Evolutionary conservation across 2,797 vertebrate genomes (phyloP), one percentile per base, ranked within the genome.

Genomic region (Harpagifer antarcticus): DNA sequence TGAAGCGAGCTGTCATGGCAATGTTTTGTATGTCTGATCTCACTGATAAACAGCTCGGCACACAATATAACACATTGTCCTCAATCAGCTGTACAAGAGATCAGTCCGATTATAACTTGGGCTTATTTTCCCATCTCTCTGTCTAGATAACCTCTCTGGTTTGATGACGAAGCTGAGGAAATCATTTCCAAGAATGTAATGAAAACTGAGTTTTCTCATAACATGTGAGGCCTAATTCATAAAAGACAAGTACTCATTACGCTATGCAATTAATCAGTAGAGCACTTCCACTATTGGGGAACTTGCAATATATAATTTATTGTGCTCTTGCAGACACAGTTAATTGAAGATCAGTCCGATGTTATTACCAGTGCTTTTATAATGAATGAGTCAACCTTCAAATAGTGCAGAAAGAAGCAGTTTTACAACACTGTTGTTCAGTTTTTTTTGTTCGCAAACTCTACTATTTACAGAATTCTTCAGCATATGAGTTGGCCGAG

Each of bases 401-500:
- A 13, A 20, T n/a, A 17, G 58, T 37, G 33, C 33, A 37, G 33
- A 27, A 27, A 37, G 33, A 7, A 37, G 33, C 33, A 37, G 33
- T 37, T 78, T 66, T 50, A 15, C 58, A 76, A 60, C 19, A 0
- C 48, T 59, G 65, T 67, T 70, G 72, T 63, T 44, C 4, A 75
- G 43, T 54, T 56, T 13, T 23, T 23, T 78, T 78, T 37, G 33
- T 37, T 78, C 3, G 17, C 64, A 74, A 50, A 45, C 61, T 59
- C 48, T 61, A 65, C 72, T 83, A 69, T 91, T 85, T 83, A 73
- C 84, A 80, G 76, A 64, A 44, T 73, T 70, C 13, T 86, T 81
- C 81, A 72, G 85, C 77, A 67, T 80, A 68, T 50, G 76, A 83
- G 76, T 68, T 86, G 84, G 84, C 79, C 12, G 72, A 74, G 80